Evolutionary conservation across 2,113 vertebrate species (phyloP).

Genomic region (Chaetodon trifascialis): DNA sequence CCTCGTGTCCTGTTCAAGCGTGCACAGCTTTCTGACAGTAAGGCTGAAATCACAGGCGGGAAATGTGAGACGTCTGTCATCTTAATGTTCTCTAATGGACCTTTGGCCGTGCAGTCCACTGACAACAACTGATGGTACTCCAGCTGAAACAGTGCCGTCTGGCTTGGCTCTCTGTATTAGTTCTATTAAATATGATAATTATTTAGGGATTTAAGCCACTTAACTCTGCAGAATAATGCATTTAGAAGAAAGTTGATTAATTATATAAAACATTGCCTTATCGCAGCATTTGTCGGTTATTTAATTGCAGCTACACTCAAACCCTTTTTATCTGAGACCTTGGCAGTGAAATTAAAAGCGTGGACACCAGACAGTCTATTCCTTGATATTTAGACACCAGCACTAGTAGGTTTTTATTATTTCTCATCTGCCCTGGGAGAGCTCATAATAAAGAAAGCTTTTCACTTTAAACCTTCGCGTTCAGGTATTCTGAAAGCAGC

Average conservation of each 20-base stretch:
- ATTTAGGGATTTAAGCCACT: not conserved
- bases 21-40: not conserved
- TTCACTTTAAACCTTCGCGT: constrained; percentile 26
- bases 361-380: not conserved
- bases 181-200: constrained; percentile 6
- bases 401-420: not conserved
- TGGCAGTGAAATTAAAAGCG: not conserved
- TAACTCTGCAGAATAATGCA: constrained; percentile 8
- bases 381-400: constrained; percentile 5
- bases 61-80: not conserved
- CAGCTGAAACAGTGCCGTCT: not conserved
- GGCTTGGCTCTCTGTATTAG: not conserved
- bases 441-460: constrained; percentile 9
- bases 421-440: not conserved
- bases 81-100: not conserved
- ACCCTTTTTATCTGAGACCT: not conserved
- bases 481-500: constrained; percentile 19
- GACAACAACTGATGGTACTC: not conserved
- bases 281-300: not conserved
- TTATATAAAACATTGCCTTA: constrained; percentile 16
- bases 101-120: not conserved
- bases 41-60: no score
- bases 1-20: not conserved
- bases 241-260: constrained; percentile 2
- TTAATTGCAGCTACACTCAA: constrained; percentile 12